Conservation (phyloP, 2,113 vertebrate species). For the Heloderma charlesbogerti region DNA sequence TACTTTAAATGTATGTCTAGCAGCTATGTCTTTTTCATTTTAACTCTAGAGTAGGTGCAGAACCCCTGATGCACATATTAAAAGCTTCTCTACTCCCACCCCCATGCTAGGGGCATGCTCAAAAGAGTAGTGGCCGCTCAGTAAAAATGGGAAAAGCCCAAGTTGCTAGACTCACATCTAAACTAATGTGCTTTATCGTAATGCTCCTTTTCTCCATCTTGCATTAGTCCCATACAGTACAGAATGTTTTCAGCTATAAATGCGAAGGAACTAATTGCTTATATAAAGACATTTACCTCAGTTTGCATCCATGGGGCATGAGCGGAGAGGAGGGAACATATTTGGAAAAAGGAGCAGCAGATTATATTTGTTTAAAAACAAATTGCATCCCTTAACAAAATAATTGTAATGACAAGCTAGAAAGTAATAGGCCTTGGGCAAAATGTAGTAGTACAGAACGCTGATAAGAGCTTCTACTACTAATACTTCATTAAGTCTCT, state of each 20-base stretch:
- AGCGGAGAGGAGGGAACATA: neutral
- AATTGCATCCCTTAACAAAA: neutral
- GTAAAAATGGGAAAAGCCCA: no score
- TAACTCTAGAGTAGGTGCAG: no score
- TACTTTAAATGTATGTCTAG: no score
- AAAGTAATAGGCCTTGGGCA: neutral
- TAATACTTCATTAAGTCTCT: slow-evolving; percentile 23
- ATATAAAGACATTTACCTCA: neutral
- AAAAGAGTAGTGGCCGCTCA: no score
- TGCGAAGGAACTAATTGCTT: neutral
- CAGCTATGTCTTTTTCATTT: no score
- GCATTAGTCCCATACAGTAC: neutral
- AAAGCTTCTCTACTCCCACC: no score
- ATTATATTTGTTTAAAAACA: slow-evolving; percentile 1
- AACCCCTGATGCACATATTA: no score
- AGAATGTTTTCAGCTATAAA: neutral
- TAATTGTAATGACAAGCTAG: slow-evolving; percentile 3
- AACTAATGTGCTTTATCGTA: neutral
- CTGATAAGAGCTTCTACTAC: neutral
- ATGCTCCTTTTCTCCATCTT: neutral
- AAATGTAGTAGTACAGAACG: neutral
- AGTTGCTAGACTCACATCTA: no score
- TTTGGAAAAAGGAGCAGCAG: neutral
- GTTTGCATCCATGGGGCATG: neutral
- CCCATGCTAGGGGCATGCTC: no score